Evolutionary conservation across 1,140 invertebrate genomes (phyloP), one percentile per base, ranked within the genome.

Genomic region (Drosophila dunni): DNA sequence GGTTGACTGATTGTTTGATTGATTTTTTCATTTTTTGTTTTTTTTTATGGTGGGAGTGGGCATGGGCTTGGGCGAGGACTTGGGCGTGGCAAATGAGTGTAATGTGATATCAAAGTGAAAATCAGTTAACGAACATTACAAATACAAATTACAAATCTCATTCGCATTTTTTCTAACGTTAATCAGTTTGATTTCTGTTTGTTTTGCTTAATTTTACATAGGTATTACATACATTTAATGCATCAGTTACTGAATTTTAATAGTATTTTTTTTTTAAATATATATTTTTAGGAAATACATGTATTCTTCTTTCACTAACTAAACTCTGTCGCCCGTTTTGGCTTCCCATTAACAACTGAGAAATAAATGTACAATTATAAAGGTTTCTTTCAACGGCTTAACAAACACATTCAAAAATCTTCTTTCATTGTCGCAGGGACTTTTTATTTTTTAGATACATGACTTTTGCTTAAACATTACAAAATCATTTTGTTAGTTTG

Each of bases 131-230:
- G 29, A 66, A 73, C 51, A 44, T 58, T 60, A 70, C 57, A 64
- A 78, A 75, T 71, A 67, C 51, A 81, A 51, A 56, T 74, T 75
- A 78, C 38, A 68, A 65, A 75, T 79, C 72, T 79, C 83, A 77
- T 77, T 88, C 40, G 72, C 46, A 46, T 34, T 63, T 48, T 17
- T 17, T 56, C 11, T 56, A 57, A 36, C 42, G 51, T n/a, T 56
- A 53, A 53, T 66, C 40, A 56, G 38, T 45, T 66, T 54, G 24
- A 38, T 53, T 51, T 10, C 7, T 48, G 38, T 17, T 17, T 40
- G 51, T 38, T 56, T 63, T 40, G 24, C 67, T 64, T 65, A 68
- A 70, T 15, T 63, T 57, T 73, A 61, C 48, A 71, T 61, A 61
- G 50, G 54, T 65, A 53, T 70, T 66, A 71, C 56, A 70, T 69